These are phyloP conservation scores for Calliphora vomitoria DNA, from an alignment of 2,888 invertebrate species.

Conservation along the genomic window DNA sequence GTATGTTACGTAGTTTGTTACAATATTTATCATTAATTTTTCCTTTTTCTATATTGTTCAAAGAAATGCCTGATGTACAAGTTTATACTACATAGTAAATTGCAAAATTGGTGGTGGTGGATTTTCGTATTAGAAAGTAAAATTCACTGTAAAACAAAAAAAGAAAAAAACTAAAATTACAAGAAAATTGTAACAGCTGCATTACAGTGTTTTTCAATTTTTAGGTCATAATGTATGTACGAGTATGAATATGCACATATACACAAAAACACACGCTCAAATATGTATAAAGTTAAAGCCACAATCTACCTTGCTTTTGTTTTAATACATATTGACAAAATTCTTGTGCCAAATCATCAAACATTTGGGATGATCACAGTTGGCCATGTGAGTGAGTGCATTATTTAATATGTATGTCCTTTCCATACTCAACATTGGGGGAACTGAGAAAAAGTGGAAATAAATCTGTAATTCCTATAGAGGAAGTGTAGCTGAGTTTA, in stretches of 20 bases:
- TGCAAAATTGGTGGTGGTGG: conserved; percentile 56
- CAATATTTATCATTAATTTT: conserved; percentile 61
- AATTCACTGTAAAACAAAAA: conserved; percentile 12
- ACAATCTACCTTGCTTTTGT: conserved; percentile 67
- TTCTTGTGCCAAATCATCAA: conserved; percentile 39
- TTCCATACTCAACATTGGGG: no score
- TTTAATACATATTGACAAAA: conserved; percentile 53
- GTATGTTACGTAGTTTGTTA: conserved; percentile 16
- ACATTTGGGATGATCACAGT: conserved; percentile 46
- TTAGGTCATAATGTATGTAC: conserved; percentile 59
- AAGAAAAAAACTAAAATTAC: conserved; percentile 18
- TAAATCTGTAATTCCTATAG: no score
- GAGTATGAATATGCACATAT: not conserved
- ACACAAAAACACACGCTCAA: not conserved
- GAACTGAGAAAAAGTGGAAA: no score
- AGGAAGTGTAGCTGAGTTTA: no score
- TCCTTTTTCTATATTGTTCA: conserved; percentile 43
- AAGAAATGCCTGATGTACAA: conserved; percentile 29
- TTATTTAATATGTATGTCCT: no score
- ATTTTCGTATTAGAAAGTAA: conserved; percentile 59
- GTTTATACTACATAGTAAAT: conserved; percentile 2
- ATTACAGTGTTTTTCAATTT: conserved; percentile 70
- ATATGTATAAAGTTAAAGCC: conserved; percentile 27
- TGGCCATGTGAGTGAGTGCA: no score
- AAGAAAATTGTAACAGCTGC: conserved; percentile 71